Percentiles rank a stretch among this genome's conserved stretches.
Conservation (phyloP, 1,140 invertebrate species). For the Drosophila persimilis region DNA sequence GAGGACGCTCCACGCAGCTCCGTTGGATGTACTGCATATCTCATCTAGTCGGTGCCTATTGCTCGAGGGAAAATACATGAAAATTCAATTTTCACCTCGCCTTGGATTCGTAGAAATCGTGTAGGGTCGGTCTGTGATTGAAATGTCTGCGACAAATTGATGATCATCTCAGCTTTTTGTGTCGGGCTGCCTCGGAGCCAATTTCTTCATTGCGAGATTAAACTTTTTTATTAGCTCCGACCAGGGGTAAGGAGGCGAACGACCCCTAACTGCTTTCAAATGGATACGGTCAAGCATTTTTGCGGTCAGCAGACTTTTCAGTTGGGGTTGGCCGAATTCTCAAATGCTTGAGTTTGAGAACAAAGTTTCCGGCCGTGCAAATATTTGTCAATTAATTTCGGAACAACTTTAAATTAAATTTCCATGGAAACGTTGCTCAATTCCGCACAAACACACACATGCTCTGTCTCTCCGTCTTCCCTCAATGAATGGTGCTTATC, state of each 20-base stretch:
- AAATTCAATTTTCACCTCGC: conserved; percentile 68
- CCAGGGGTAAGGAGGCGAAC: neutral
- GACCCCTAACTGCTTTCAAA: neutral
- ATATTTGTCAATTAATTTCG: conserved; percentile 44
- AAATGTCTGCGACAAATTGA: conserved; percentile 45
- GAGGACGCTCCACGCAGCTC: neutral
- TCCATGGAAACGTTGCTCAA: conserved; percentile 16
- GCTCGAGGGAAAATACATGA: conserved; percentile 36
- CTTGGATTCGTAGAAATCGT: conserved; percentile 4
- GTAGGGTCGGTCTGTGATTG: conserved; percentile 17
- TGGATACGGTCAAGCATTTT: neutral
- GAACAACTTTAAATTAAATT: conserved; percentile 43
- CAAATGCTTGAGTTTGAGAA: conserved; percentile 18
- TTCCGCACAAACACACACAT: conserved; percentile 1
- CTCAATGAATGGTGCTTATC: conserved; percentile 3
- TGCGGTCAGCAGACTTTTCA: conserved; percentile 20
- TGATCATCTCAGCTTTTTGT: conserved; percentile 6
- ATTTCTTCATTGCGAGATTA: conserved; percentile 5
- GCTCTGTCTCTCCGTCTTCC: neutral
- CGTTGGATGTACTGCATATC: conserved; percentile 19
- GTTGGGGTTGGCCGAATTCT: conserved; percentile 8
- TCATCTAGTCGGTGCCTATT: neutral
- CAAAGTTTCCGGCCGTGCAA: conserved; percentile 21
- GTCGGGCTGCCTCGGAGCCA: neutral
- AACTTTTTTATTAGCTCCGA: conserved; percentile 29